Base-by-base conservation (phyloP, 2,888 invertebrate species). In the Antheraea assamensis region DNA sequence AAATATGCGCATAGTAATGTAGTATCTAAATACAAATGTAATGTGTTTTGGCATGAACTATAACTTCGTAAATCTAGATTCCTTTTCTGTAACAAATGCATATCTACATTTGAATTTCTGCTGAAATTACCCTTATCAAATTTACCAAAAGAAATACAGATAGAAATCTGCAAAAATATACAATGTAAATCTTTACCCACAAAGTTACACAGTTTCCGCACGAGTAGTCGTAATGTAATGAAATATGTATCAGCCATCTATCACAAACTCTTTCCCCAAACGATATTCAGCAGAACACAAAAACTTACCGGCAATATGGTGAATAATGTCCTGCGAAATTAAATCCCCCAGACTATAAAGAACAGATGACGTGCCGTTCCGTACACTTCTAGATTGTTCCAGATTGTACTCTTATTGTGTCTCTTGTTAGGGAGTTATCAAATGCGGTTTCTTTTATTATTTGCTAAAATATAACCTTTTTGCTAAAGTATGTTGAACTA, bases 271-370 rank as follows among this genome's bases (percentile, higher is more conserved):
- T 87, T 90, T 88, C 83, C 82, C 79, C 82, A 80, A 71, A 77
- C 77, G 82, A 84, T 82, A 85, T 79, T 88, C 86, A 82, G 83
- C 83, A 83, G 84, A 83, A 84, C 85, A 83, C 86, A 90, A 93
- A 92, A 93, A 92, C 89, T 91, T 90, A 86, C 86, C 82, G 87
- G 84, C 80, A 80, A 81, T 74, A 61, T 74, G 83, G 87, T 92
- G 93, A 93, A 90, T 92, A 93, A 93, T 92, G 93, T 92, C 89
- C 87, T 84, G 83, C 90, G 90, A 91, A 93, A 93, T 93, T 92
- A 93, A 93, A 93, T 89, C 88, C 86, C 78, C 78, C 79, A 81
- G 91, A 68, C 92, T 85, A 92, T 93, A 92, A 93, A 91, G 89
- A 87, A 88, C 93, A 93, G 90, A 92, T 92, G 93, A 90, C 92